These are phyloP conservation scores for Diorhabda carinulata DNA, from an alignment of 1,140 invertebrate genomes.

Conservation along the genomic window DNA sequence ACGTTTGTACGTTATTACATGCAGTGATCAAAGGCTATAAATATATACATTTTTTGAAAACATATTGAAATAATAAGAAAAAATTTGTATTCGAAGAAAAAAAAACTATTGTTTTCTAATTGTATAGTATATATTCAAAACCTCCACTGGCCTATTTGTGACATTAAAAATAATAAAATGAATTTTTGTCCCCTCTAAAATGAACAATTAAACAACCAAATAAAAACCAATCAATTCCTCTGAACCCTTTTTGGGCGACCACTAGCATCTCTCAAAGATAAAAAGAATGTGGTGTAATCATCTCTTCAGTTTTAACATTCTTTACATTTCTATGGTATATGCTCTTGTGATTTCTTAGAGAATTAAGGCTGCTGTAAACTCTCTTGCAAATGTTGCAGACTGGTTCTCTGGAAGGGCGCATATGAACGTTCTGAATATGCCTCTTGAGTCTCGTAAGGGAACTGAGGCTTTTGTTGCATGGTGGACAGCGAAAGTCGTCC, in stretches of 20 bases:
- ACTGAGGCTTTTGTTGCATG: slow-evolving; percentile 82
- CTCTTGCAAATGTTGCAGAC: slow-evolving; percentile 85
- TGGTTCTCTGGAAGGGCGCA: slow-evolving; percentile 76
- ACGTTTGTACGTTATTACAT: slow-evolving; percentile 5
- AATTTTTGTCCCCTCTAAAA: too few relatives aligned
- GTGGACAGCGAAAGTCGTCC: slow-evolving; percentile 80
- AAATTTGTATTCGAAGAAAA: too few relatives aligned
- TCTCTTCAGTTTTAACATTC: slow-evolving; percentile 45
- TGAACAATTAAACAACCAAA: neutral
- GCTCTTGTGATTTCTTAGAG: slow-evolving; percentile 82
- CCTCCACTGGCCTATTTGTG: too few relatives aligned
- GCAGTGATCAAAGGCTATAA: too few relatives aligned
- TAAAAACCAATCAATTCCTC: neutral
- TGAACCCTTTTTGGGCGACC: neutral
- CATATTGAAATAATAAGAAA: too few relatives aligned
- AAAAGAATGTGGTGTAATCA: slow-evolving; percentile 44
- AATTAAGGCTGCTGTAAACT: slow-evolving; percentile 82
- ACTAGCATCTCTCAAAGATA: slow-evolving; percentile 35
- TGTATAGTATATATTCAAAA: too few relatives aligned
- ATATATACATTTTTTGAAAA: too few relatives aligned
- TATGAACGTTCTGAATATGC: slow-evolving; percentile 83
- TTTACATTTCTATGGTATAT: slow-evolving; percentile 75
- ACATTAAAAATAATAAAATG: too few relatives aligned
- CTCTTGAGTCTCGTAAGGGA: slow-evolving; percentile 78
- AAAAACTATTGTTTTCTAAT: too few relatives aligned